These are phyloP conservation scores for Ganaspis brasiliensis DNA, from an alignment of 2,888 invertebrate species.

Conservation along the genomic window DNA sequence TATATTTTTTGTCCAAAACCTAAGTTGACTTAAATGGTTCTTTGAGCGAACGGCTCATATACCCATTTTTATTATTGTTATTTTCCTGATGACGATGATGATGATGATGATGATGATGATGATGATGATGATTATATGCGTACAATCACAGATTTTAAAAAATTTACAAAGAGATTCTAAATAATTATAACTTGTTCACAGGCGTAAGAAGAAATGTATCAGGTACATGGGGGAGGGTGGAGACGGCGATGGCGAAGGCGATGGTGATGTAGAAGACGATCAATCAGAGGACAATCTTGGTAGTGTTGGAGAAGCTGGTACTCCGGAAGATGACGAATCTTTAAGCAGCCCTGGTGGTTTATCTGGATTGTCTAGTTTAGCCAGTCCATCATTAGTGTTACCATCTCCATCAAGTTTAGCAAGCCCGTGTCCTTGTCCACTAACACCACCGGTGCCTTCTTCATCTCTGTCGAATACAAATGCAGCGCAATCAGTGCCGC, in stretches of 20 bases:
- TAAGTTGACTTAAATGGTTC: too few species aligned
- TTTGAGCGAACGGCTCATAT: too few species aligned
- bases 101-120: slow-evolving; percentile 37
- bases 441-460: slow-evolving; percentile 80
- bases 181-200: slow-evolving; percentile 80
- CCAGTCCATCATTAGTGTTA: slow-evolving; percentile 87
- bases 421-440: slow-evolving; percentile 82
- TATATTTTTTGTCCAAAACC: too few species aligned
- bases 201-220: slow-evolving; percentile 98
- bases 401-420: slow-evolving; percentile 89
- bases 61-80: too few species aligned
- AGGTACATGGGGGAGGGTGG: slow-evolving; percentile 94
- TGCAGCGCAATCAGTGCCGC: slow-evolving; percentile 75
- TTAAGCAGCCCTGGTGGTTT: slow-evolving; percentile 84
- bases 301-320: slow-evolving; percentile 88
- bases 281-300: slow-evolving; percentile 89
- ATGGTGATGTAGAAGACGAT: slow-evolving; percentile 83
- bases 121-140: slow-evolving; percentile 30
- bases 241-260: slow-evolving; percentile 84
- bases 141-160: not conserved
- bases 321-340: slow-evolving; percentile 80
- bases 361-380: slow-evolving; percentile 86
- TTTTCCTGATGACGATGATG: not conserved
- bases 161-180: not conserved
- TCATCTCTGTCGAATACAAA: slow-evolving; percentile 63